Conservation (phyloP, 2,113 vertebrate genomes). For the Lichenostomus cassidix region DNA sequence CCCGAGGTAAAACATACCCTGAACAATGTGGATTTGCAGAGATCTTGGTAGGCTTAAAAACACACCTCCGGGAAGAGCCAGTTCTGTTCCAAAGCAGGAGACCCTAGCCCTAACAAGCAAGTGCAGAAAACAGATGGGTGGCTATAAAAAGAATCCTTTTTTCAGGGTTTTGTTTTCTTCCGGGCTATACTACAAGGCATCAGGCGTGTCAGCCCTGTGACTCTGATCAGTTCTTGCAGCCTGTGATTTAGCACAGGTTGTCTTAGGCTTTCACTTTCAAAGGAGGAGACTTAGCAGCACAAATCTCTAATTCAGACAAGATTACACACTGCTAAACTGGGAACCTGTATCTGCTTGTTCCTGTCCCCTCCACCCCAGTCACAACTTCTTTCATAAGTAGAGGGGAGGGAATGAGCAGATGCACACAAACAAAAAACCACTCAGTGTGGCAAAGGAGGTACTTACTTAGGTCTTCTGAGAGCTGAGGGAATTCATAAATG, state of each 20-base stretch:
- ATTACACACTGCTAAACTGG: neutral
- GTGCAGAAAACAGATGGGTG: neutral
- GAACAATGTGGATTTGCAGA: neutral
- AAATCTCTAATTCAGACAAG: neutral
- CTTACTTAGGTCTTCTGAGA: conserved; percentile 95
- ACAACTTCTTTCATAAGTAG: neutral
- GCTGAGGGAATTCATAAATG: conserved; percentile 97
- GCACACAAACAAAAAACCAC: neutral
- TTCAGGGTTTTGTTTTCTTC: neutral
- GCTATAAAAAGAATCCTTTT: neutral
- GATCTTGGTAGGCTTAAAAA: neutral
- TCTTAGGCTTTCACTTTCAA: neutral
- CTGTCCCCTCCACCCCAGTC: neutral
- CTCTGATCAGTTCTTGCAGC: neutral
- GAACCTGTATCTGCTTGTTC: neutral
- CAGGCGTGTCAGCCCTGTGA: neutral
- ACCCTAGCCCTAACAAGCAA: neutral
- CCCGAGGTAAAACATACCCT: neutral
- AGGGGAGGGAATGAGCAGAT: neutral
- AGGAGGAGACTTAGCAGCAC: neutral
- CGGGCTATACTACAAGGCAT: neutral
- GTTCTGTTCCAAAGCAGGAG: neutral
- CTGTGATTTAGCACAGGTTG: neutral
- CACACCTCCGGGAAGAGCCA: neutral
- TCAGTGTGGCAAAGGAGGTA: neutral